A percentile compares a stretch with the other conserved stretches of the same genome.
Evolutionary conservation across 2,888 invertebrate species (phyloP).

Genomic region (Callyntrura sp.): DNA sequence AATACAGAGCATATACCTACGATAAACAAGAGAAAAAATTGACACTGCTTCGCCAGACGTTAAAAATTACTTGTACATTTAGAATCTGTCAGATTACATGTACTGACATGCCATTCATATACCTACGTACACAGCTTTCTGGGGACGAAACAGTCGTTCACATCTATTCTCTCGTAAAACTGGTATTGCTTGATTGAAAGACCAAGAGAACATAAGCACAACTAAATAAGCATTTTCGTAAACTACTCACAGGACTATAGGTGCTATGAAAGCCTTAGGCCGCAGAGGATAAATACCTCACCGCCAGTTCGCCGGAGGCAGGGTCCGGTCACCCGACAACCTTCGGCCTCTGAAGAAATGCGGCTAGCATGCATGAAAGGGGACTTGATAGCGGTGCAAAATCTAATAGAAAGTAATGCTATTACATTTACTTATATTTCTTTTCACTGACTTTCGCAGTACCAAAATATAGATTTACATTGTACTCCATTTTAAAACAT

Average conservation of each 20-base stretch:
- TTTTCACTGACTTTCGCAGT: no score
- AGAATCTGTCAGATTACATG: background rate
- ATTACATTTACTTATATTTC: no score
- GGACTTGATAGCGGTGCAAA: conserved; percentile 59
- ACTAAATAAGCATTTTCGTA: background rate
- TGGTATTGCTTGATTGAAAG: background rate
- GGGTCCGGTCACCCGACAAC: conserved; percentile 67
- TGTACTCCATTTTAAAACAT: no score
- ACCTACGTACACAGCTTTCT: no score
- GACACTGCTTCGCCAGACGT: background rate
- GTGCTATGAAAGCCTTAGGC: conserved; percentile 30
- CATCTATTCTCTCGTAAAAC: background rate
- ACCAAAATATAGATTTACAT: no score
- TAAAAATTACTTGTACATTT: background rate
- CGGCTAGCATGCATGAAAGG: conserved; percentile 77
- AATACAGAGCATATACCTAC: background rate
- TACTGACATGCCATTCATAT: background rate
- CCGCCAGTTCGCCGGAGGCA: conserved; percentile 66
- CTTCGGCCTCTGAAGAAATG: conserved; percentile 64
- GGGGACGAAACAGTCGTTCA: background rate
- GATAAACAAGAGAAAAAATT: background rate
- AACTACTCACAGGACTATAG: conserved; percentile 19
- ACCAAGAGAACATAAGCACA: background rate
- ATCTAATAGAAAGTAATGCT: conserved; percentile 73
- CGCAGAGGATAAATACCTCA: conserved; percentile 53